Evolutionary conservation across 35 echinoderm and acorn worm genomes (phyloP).

Genomic region (Apostichopus parvimensis): DNA sequence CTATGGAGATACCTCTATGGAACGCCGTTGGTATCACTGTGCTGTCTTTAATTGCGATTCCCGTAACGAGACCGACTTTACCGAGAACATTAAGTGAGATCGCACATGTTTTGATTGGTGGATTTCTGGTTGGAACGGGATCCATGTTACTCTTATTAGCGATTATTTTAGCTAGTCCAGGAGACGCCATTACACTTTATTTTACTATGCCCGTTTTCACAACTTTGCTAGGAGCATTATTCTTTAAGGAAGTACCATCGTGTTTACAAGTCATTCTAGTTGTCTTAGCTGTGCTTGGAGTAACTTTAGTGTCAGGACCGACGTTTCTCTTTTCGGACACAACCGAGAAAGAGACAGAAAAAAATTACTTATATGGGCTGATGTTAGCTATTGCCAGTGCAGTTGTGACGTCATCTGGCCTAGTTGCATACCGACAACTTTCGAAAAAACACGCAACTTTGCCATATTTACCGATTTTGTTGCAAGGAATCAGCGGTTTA

Average conservation of each 20-base stretch:
- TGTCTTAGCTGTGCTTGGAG: background rate
- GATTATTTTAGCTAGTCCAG: background rate
- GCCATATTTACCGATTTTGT: background rate
- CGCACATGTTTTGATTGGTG: background rate
- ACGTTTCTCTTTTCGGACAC: conserved; percentile 4
- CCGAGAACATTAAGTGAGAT: background rate
- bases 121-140: background rate
- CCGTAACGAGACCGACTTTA: background rate
- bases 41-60: background rate
- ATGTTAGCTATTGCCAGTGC: background rate
- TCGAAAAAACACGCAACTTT: background rate
- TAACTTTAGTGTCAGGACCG: conserved; percentile 11
- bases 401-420: background rate
- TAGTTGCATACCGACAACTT: background rate
- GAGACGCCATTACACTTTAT: conserved; percentile 17
- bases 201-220: conserved; percentile 8
- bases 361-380: background rate
- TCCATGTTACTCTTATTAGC: background rate
- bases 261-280: background rate
- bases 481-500: background rate
- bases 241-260: conserved; percentile 14
- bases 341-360: background rate
- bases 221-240: background rate
- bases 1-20: background rate
- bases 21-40: background rate